Base-by-base conservation (phyloP, 2,888 invertebrate genomes). In the Glaucopsyche alexis region DNA sequence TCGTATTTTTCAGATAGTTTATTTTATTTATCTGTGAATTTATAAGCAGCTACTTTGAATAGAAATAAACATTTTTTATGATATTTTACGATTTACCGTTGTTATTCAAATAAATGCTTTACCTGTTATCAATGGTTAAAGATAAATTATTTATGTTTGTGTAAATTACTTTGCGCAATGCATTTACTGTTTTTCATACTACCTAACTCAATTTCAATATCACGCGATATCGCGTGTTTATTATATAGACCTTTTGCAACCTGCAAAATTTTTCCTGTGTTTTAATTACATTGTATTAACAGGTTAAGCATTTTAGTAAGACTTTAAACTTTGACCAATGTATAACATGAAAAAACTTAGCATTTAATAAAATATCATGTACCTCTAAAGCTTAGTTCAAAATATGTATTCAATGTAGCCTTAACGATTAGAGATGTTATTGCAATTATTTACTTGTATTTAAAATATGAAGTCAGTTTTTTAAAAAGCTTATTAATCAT, bases 311-410 rank as follows among this genome's bases (percentile, higher is more conserved):
- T 66, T 42, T 66, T 42, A n/a, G 8, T 38, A 29, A 66, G 38
- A n/a, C 8, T 66, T 42, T 66, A 42, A 8, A 66, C 42, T 42
- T 66, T 42, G 66, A 69, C 29, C 49, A 69, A 69, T 49, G 29
- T 69, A n/a, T 50, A 60, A 7, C 29, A 38, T 60, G 13, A 29
- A 60, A 60, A 60, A 29, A 38, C 60, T 60, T 14, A 42, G 66
- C 42, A n/a, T 66, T 42, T 66, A 8, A n/a, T 66, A n/a, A 55
- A 55, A 55, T 16, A 65, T 66, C n/a, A 8, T 65, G n/a, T 42
- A 42, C n/a, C 40, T 65, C n/a, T n/a, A 42, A 47, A 47, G 16
- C 69, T 69, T 49, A 69, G 47, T 47, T 69, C 29, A 69, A 69
- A n/a, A n/a, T n/a, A 69, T 49, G 7, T 69, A 49, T 13, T 69